Evolutionary conservation across 1,140 invertebrate genomes (phyloP).

Genomic region (Bilobella aurantiaca): DNA sequence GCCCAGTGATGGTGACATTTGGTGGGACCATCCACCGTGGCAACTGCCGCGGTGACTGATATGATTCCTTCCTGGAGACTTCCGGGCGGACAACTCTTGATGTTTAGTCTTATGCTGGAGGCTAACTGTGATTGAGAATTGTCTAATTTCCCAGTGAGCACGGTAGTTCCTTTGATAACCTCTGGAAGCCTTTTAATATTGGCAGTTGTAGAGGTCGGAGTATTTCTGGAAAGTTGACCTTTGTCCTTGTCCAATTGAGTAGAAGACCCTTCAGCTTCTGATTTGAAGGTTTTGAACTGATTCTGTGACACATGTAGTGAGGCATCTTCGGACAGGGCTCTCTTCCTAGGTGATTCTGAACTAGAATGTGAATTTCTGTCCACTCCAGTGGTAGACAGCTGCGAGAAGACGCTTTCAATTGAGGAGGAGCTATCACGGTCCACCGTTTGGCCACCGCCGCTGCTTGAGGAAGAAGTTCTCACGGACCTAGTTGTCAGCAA

Average conservation of each 20-base stretch:
- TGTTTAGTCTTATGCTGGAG: not conserved
- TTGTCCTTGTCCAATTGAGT: not conserved
- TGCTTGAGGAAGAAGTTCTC: slow-evolving; percentile 34
- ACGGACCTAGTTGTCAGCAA: slow-evolving; percentile 23
- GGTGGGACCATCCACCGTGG: not conserved
- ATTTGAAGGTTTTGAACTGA: slow-evolving; percentile 32
- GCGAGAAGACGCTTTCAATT: slow-evolving; percentile 13
- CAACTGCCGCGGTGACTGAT: slow-evolving; percentile 9
- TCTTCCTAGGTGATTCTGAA: slow-evolving; percentile 30
- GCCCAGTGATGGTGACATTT: slow-evolving; percentile 3
- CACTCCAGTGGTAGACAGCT: not conserved
- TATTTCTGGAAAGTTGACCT: not conserved
- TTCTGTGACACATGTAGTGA: slow-evolving; percentile 5
- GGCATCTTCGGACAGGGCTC: slow-evolving; percentile 31
- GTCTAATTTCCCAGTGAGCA: not conserved
- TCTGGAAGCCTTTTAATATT: no score
- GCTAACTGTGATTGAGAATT: not conserved
- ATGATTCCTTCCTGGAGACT: slow-evolving; percentile 13
- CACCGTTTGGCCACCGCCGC: slow-evolving; percentile 27
- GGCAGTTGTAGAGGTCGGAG: no score
- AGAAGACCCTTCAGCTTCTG: slow-evolving; percentile 11
- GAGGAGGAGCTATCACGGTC: slow-evolving; percentile 13
- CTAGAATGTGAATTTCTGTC: not conserved
- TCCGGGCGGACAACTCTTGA: slow-evolving; percentile 16
- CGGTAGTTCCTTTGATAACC: no score